Evolutionary conservation across 2,888 invertebrate species (phyloP).

Genomic region (Tryphoninae sp.): DNA sequence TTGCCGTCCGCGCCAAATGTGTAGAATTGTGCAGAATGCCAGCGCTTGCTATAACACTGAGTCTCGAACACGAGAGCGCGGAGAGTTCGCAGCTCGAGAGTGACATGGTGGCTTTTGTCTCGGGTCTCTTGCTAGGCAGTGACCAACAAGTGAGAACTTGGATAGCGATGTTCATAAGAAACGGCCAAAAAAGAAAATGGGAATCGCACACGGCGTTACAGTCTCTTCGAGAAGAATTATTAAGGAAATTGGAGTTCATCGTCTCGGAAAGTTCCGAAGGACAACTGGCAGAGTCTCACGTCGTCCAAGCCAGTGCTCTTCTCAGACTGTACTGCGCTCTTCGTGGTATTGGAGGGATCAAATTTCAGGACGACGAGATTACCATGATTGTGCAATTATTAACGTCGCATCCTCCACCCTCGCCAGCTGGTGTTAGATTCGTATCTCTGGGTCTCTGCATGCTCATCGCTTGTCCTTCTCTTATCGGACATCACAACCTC

Average conservation of each 20-base stretch:
- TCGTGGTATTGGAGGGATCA: constrained; percentile 95
- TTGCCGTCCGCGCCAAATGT: constrained; percentile 93
- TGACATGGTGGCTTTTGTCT: constrained; percentile 91
- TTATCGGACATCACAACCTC: constrained; percentile 86
- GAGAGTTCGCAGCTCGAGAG: constrained; percentile 75
- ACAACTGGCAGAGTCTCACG: constrained; percentile 85
- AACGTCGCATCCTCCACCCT: constrained; percentile 93
- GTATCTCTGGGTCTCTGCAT: constrained; percentile 96
- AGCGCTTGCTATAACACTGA: constrained; percentile 91
- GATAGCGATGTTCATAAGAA: constrained; percentile 95
- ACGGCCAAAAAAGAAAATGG: constrained; percentile 92
- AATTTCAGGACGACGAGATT: constrained; percentile 96
- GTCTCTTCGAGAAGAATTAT: constrained; percentile 88
- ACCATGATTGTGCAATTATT: constrained; percentile 91
- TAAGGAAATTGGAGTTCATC: constrained; percentile 86
- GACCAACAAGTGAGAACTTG: constrained; percentile 95
- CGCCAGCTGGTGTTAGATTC: constrained; percentile 95
- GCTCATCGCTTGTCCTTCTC: constrained; percentile 95
- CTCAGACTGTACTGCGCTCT: constrained; percentile 95
- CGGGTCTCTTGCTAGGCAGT: constrained; percentile 93
- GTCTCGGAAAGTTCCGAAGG: constrained; percentile 85
- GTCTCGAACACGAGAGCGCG: constrained; percentile 85
- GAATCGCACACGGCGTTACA: constrained; percentile 88
- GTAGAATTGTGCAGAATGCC: constrained; percentile 95
- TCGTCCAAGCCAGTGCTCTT: constrained; percentile 94